These are phyloP conservation scores for Ryuthela nishihirai DNA, from an alignment of 2,888 invertebrate genomes.

Conservation along the genomic window DNA sequence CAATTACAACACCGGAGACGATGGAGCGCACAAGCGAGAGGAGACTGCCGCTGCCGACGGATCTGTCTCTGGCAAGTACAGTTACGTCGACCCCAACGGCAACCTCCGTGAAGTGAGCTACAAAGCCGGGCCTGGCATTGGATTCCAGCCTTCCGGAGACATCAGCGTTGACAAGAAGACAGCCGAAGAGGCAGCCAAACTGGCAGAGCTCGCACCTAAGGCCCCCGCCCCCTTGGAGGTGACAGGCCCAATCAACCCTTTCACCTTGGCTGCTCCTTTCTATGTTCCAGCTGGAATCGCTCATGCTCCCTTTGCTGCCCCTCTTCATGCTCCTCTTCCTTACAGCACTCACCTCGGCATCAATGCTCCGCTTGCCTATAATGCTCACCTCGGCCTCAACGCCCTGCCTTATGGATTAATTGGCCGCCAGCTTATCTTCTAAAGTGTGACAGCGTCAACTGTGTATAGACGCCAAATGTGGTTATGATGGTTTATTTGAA, in stretches of 20 bases:
- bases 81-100: slow-evolving; percentile 36
- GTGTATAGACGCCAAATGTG: no score
- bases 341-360: not conserved
- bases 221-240: slow-evolving; percentile 19
- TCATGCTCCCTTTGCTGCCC: not conserved
- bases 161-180: slow-evolving; percentile 40
- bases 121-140: slow-evolving; percentile 28
- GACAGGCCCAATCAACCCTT: slow-evolving; percentile 14
- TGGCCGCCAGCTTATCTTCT: no score
- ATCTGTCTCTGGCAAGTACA: slow-evolving; percentile 28
- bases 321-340: not conserved
- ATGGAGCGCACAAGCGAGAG: slow-evolving; percentile 19
- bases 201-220: slow-evolving; percentile 36
- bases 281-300: slow-evolving; percentile 17
- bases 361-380: no score
- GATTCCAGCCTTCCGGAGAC: slow-evolving; percentile 39
- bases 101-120: slow-evolving; percentile 26
- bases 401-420: no score
- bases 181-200: slow-evolving; percentile 31
- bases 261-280: slow-evolving; percentile 18
- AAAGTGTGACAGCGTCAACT: no score
- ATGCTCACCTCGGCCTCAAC: no score
- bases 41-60: slow-evolving; percentile 19
- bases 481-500: no score
- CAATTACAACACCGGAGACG: slow-evolving; percentile 20